Base-by-base conservation (phyloP, 1,140 invertebrate genomes). In the Delia radicum region DNA sequence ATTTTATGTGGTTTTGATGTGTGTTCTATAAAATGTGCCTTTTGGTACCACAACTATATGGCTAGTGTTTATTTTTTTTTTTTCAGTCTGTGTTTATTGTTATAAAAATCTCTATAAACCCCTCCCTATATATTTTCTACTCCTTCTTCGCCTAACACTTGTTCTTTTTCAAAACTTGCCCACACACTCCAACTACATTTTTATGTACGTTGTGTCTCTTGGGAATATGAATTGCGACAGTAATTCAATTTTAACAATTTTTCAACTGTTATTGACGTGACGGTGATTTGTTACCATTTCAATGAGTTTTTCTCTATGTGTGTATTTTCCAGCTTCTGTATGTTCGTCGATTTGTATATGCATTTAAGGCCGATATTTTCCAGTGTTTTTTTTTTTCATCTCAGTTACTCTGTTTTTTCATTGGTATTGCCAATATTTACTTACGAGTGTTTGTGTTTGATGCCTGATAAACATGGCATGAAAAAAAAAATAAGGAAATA, bases 201-300 rank as follows among this genome's bases (percentile, higher is more conserved):
- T 6, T 55, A 24, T 21, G 18, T 55, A 6, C 10, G n/a, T 26
- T 31, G 55, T 29, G 73, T 74, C 73, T 63, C 73, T 61, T 61
- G 29, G 73, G 73, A 63, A 74, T 74, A 76, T 74, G 42, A 73
- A 71, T 74, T 76, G 75, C 75, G 84, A 84, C 82, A 84, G 82
- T 84, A 84, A 84, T 84, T 84, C 82, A 84, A 84, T 84, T 84
- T 84, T 84, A 84, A 84, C 82, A 84, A 84, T 84, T 84, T 84
- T 84, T 84, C 82, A 84, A 84, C 81, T 84, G 81, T 84, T 84
- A 82, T 84, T 84, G 82, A 84, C 82, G 80, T 82, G 82, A 73
- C 69, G 76, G 74, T 75, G 73, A 81, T 81, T 83, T 82, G 79
- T 81, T 80, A 78, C 81, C 74, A 33, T 73, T 73, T 73, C 71